Conservation (phyloP, 2,113 vertebrate genomes). For the Sinocyclocheilus anshuiensis region DNA sequence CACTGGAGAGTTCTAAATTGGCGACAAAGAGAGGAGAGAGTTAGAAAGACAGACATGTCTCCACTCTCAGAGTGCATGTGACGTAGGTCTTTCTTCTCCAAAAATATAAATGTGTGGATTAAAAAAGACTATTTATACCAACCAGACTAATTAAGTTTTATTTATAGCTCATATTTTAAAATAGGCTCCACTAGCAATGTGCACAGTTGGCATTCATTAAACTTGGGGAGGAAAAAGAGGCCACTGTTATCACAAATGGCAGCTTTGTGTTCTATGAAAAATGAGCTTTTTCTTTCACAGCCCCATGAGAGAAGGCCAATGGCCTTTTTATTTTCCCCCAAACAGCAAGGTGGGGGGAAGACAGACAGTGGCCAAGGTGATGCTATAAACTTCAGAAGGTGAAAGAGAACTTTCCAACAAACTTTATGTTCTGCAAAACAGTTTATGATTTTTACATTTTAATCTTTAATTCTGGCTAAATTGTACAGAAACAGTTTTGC, state of each 20-base stretch:
- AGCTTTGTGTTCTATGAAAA: constrained; percentile 75
- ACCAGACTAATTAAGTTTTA: constrained; percentile 66
- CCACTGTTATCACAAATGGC: constrained; percentile 75
- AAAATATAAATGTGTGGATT: constrained; percentile 67
- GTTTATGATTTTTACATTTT: background rate
- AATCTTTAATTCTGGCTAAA: background rate
- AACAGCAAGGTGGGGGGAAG: constrained; percentile 41
- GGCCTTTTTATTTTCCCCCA: constrained; percentile 62
- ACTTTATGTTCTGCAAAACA: background rate
- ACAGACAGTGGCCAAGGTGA: constrained; percentile 3
- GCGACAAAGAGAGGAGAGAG: background rate
- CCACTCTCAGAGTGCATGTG: background rate
- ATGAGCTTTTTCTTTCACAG: constrained; percentile 70
- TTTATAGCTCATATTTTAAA: constrained; percentile 71
- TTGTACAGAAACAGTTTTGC: background rate
- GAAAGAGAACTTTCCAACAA: background rate
- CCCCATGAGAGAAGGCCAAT: constrained; percentile 65
- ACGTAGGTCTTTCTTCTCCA: constrained; percentile 46
- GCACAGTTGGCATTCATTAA: constrained; percentile 64
- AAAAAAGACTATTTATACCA: constrained; percentile 66
- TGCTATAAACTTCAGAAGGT: constrained; percentile 12
- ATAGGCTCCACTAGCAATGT: constrained; percentile 64
- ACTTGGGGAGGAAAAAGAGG: constrained; percentile 67
- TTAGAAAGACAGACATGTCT: constrained; percentile 3
- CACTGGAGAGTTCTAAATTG: background rate